Conservation (phyloP, 1,140 invertebrate species). For the Olivierus martensii region DNA sequence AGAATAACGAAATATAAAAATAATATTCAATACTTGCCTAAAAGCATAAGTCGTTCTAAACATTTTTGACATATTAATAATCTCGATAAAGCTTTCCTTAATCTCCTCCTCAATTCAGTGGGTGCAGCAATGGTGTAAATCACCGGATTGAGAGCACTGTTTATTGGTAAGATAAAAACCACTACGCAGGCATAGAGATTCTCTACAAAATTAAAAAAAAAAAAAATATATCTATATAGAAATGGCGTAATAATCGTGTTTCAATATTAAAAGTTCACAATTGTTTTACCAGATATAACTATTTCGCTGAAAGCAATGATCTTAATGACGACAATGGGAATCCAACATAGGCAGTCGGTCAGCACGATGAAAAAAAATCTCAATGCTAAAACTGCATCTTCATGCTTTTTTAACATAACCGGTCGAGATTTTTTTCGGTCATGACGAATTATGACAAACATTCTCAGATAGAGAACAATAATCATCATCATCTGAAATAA, state of each 20-base stretch:
- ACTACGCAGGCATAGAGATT: slow-evolving; percentile 50
- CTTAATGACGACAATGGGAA: slow-evolving; percentile 26
- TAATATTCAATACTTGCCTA: neutral
- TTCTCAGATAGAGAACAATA: slow-evolving; percentile 40
- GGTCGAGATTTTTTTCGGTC: slow-evolving; percentile 5
- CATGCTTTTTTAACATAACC: slow-evolving; percentile 5
- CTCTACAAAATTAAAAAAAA: neutral
- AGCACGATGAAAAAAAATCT: slow-evolving; percentile 25
- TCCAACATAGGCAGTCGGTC: slow-evolving; percentile 29
- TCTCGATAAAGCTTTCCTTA: neutral
- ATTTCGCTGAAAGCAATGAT: slow-evolving; percentile 14
- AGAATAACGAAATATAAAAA: too few species aligned
- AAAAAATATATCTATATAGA: too few species aligned
- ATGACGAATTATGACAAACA: slow-evolving; percentile 7
- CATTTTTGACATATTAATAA: neutral
- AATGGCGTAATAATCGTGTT: too few species aligned
- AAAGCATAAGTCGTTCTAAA: neutral
- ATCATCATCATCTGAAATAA: slow-evolving; percentile 39
- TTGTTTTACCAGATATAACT: slow-evolving; percentile 7
- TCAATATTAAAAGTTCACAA: too few species aligned
- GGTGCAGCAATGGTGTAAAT: slow-evolving; percentile 61
- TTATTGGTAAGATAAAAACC: slow-evolving; percentile 58
- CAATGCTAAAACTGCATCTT: slow-evolving; percentile 21
- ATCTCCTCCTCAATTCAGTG: neutral
- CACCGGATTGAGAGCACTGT: slow-evolving; percentile 60